phyloP scores from a whole-genome alignment of 2,888 invertebrate species.

The Calameuta idolon region DNA sequence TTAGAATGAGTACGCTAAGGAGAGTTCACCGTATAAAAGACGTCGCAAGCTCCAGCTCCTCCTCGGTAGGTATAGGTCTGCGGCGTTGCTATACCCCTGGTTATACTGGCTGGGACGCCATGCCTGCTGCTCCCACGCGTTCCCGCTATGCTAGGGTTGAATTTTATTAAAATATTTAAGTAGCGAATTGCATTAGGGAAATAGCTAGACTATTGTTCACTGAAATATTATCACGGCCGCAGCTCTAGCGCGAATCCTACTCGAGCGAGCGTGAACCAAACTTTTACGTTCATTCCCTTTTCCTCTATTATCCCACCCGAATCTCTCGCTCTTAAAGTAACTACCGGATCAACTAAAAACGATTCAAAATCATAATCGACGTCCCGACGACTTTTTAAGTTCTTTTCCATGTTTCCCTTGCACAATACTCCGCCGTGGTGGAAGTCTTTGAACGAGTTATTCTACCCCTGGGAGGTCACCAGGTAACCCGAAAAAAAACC shows the following conservation, averaged over 20 bases:
- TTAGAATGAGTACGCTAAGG: conserved; percentile 15
- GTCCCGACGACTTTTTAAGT: conserved; percentile 35
- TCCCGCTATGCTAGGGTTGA: conserved; percentile 21
- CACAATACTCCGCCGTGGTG: too few species aligned
- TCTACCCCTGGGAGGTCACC: too few species aligned
- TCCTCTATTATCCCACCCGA: conserved; percentile 14
- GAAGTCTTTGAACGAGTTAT: too few species aligned
- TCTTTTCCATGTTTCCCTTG: conserved; percentile 30
- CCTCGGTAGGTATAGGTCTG: not conserved
- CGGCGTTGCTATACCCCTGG: too few species aligned
- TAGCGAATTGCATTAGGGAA: conserved; percentile 58
- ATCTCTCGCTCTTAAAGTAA: conserved; percentile 19
- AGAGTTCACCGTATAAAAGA: conserved; percentile 7
- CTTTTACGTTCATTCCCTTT: conserved; percentile 2
- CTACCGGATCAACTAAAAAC: not conserved
- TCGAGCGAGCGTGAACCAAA: not conserved
- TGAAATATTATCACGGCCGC: conserved; percentile 50
- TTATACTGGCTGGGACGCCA: too few species aligned
- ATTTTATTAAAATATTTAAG: conserved; percentile 60
- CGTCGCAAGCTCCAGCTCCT: conserved; percentile 5
- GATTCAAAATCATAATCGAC: conserved; percentile 26
- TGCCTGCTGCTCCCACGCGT: too few species aligned
- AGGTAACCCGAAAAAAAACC: too few species aligned
- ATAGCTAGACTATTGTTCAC: conserved; percentile 53
- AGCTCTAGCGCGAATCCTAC: not conserved